These are phyloP conservation scores for Nysson spinosus DNA, from an alignment of 2,888 invertebrate genomes.

Conservation along the genomic window DNA sequence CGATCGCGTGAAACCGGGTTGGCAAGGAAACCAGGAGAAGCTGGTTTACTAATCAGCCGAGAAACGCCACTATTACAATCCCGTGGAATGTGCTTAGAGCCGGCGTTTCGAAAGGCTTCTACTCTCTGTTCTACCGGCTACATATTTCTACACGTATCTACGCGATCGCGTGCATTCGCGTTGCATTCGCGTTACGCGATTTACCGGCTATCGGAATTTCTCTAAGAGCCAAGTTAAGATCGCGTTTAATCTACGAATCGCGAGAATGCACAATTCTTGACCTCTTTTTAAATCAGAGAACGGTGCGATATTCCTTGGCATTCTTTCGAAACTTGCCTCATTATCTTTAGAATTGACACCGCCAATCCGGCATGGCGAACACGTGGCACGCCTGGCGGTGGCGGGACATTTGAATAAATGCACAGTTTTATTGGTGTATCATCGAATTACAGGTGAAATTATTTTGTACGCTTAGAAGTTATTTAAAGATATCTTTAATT, in stretches of 20 bases:
- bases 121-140: constrained; percentile 57
- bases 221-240: constrained; percentile 23
- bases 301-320: constrained; percentile 11
- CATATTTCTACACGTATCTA: constrained; percentile 21
- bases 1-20: constrained; percentile 43
- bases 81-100: constrained; percentile 70
- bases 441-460: too few species aligned
- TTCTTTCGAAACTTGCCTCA: constrained; percentile 28
- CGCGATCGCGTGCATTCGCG: not conserved
- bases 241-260: constrained; percentile 19
- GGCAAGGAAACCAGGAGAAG: constrained; percentile 56
- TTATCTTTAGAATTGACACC: constrained; percentile 27
- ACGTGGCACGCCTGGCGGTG: constrained; percentile 5
- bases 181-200: constrained; percentile 3
- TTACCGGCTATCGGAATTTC: constrained; percentile 34
- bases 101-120: constrained; percentile 67
- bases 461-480: too few species aligned
- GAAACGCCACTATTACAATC: constrained; percentile 70
- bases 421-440: too few species aligned
- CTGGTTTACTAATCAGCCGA: constrained; percentile 64
- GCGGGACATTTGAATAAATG: not conserved
- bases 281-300: constrained; percentile 30
- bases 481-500: too few species aligned
- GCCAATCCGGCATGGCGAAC: constrained; percentile 23
- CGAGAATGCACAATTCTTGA: constrained; percentile 4